Conservation (phyloP, 2,888 invertebrate species). For the Microdon myrmicae region DNA sequence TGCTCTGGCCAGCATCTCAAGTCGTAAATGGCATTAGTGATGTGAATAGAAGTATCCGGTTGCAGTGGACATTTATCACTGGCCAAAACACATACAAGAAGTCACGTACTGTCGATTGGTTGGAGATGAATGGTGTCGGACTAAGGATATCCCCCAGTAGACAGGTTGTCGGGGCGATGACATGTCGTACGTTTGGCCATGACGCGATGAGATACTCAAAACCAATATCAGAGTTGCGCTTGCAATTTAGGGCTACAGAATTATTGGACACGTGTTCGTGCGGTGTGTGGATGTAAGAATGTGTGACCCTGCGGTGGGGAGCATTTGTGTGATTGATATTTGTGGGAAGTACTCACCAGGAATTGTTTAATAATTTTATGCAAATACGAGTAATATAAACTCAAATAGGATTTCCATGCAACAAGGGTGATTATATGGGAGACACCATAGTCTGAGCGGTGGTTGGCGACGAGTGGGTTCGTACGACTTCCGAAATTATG, state of each 20-base stretch:
- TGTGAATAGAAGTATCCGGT: slow-evolving; percentile 51
- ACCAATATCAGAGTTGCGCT: slow-evolving; percentile 1
- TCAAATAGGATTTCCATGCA: slow-evolving; percentile 22
- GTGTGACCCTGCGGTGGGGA: slow-evolving; percentile 17
- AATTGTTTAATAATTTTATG: slow-evolving; percentile 39
- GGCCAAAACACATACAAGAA: slow-evolving; percentile 36
- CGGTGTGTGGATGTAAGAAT: no score
- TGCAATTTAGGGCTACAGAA: slow-evolving; percentile 33
- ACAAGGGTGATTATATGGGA: slow-evolving; percentile 42
- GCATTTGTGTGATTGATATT: slow-evolving; percentile 24
- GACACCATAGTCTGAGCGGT: slow-evolving; percentile 36
- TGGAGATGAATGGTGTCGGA: slow-evolving; percentile 29
- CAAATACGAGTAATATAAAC: slow-evolving; percentile 41
- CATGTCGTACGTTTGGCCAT: slow-evolving; percentile 33
- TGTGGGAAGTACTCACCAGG: slow-evolving; percentile 23
- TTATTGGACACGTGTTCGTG: slow-evolving; percentile 48
- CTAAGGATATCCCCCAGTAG: slow-evolving; percentile 21
- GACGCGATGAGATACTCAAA: slow-evolving; percentile 32
- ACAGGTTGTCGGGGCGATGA: slow-evolving; percentile 49
- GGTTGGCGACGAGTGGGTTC: slow-evolving; percentile 32
- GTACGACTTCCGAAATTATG: slow-evolving; percentile 60
- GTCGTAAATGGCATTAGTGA: slow-evolving; percentile 32
- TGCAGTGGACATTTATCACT: slow-evolving; percentile 46
- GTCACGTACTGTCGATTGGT: slow-evolving; percentile 42
- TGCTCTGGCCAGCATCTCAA: slow-evolving; percentile 34